A percentile compares a stretch with the other conserved stretches of the same genome.
phyloP scores from a whole-genome alignment of 1,140 invertebrate species.

The Pissodes strobi region DNA sequence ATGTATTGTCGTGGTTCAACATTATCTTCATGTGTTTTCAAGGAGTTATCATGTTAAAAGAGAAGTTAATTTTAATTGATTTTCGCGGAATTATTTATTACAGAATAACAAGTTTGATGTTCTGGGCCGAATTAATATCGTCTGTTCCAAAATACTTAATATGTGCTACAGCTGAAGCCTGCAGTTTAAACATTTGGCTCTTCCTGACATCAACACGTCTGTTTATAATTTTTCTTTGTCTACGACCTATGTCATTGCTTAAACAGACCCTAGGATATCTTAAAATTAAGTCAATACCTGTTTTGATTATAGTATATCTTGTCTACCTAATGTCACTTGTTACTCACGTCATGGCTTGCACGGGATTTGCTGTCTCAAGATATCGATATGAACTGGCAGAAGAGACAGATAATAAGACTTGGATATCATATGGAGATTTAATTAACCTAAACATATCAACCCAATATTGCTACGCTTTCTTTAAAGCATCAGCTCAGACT shows the following conservation, averaged over 20 bases:
- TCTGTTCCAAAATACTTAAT: not conserved
- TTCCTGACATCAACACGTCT: not conserved
- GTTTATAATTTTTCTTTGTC: not conserved
- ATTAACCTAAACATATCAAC: not conserved
- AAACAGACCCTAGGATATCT: not conserved
- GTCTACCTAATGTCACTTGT: not conserved
- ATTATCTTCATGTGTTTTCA: not conserved
- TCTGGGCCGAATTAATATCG: not conserved
- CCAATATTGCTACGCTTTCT: slow-evolving; percentile 15
- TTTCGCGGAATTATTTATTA: not conserved
- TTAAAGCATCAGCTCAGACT: slow-evolving; percentile 15
- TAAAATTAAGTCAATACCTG: not conserved
- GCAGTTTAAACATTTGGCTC: not conserved
- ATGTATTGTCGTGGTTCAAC: not conserved
- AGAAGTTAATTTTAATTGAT: not conserved
- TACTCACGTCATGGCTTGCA: not conserved
- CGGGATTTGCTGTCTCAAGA: not conserved
- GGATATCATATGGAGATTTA: not conserved
- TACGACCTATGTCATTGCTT: not conserved
- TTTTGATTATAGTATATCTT: not conserved
- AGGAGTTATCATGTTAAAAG: not conserved
- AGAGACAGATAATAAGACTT: not conserved
- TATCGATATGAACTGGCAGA: not conserved
- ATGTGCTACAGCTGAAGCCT: not conserved
- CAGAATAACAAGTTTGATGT: not conserved